These are phyloP conservation scores for Riparia riparia DNA, from an alignment of 2,113 vertebrate species.

Conservation along the genomic window DNA sequence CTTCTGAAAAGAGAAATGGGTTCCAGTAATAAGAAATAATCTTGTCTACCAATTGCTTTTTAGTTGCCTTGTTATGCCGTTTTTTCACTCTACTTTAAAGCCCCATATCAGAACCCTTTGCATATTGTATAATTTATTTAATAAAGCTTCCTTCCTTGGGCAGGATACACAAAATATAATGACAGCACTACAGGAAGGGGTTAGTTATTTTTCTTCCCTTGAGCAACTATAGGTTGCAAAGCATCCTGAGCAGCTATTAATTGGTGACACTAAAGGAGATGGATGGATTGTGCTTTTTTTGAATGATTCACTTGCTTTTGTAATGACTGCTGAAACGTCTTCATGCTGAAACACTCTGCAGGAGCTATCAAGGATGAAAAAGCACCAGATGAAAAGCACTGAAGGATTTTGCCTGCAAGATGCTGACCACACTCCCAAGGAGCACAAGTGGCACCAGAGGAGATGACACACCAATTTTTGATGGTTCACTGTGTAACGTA, in stretches of 20 bases:
- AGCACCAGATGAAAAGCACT: constrained; percentile 8
- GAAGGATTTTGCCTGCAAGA: constrained; percentile 43
- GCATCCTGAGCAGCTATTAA: constrained; percentile 44
- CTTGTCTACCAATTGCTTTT: not conserved
- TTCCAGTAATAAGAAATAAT: not conserved
- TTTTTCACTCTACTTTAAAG: not conserved
- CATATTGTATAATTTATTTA: not conserved
- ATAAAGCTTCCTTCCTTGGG: not conserved
- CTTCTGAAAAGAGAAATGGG: not conserved
- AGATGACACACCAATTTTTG: not conserved
- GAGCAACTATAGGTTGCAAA: constrained; percentile 30
- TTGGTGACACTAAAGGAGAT: constrained; percentile 48
- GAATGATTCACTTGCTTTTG: constrained; percentile 54
- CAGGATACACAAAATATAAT: not conserved
- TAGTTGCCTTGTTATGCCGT: not conserved
- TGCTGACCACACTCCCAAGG: constrained; percentile 23
- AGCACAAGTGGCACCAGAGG: not conserved
- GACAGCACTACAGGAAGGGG: not conserved
- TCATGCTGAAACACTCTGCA: not conserved
- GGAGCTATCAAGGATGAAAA: constrained; percentile 45
- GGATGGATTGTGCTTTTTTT: constrained; percentile 37
- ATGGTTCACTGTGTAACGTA: not conserved
- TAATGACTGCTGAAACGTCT: constrained; percentile 32
- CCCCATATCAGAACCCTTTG: not conserved
- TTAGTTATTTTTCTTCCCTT: constrained; percentile 23